Evolutionary conservation across 2,888 invertebrate genomes (phyloP).

Genomic region (Gonocerus acuteangulatus): DNA sequence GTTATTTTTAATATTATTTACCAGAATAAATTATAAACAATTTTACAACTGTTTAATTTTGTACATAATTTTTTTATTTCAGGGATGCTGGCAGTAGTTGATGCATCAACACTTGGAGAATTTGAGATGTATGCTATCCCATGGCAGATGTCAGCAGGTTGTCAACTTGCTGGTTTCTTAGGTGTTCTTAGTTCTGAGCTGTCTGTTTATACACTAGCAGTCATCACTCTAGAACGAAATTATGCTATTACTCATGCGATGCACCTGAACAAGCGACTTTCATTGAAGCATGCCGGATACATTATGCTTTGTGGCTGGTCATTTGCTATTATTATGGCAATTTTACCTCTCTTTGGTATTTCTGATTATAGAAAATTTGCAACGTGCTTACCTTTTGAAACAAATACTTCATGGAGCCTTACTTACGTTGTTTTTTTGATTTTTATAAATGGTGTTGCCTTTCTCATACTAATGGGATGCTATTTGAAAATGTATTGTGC

Average conservation of each 20-base stretch:
- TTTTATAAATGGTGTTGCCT: conserved; percentile 86
- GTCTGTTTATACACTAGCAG: conserved; percentile 90
- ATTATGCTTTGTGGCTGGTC: conserved; percentile 92
- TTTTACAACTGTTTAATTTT: too few species aligned
- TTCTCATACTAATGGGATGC: conserved; percentile 89
- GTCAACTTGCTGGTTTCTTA: conserved; percentile 88
- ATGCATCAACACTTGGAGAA: conserved; percentile 90
- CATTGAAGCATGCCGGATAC: conserved; percentile 79
- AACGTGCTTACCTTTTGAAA: conserved; percentile 92
- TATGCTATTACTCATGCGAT: conserved; percentile 97
- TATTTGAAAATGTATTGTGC: conserved; percentile 97
- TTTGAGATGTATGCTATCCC: conserved; percentile 93
- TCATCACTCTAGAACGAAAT: conserved; percentile 90
- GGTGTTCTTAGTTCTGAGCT: conserved; percentile 90
- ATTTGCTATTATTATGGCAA: conserved; percentile 77
- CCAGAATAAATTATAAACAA: too few species aligned
- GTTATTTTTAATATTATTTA: too few species aligned
- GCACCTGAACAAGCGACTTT: conserved; percentile 85
- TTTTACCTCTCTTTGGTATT: conserved; percentile 80
- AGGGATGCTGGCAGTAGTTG: conserved; percentile 90
- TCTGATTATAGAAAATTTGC: conserved; percentile 95
- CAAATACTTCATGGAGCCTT: conserved; percentile 65
- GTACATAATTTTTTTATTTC: conserved; percentile 37
- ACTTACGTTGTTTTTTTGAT: conserved; percentile 86
- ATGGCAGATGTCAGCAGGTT: conserved; percentile 93